Conservation (phyloP, 1,140 invertebrate genomes). For the Hylaeus volcanicus region DNA sequence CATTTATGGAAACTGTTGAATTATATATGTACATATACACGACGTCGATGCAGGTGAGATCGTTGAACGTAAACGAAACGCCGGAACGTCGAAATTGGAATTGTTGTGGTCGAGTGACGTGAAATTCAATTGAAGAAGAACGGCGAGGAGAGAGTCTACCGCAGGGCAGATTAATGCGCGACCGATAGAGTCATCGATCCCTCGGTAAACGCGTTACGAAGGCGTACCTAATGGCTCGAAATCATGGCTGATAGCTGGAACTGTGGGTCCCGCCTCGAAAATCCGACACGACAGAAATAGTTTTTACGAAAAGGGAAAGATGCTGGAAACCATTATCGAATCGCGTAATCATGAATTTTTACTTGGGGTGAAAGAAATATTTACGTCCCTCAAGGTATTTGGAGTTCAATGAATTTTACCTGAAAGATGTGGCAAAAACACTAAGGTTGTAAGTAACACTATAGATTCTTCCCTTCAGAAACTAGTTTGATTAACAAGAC, state of each 20-base stretch:
- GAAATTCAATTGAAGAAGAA: constrained; percentile 57
- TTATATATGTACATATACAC: too few species aligned
- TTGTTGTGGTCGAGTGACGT: constrained; percentile 33
- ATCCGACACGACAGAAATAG: not conserved
- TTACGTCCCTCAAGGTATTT: too few species aligned
- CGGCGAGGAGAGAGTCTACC: constrained; percentile 18
- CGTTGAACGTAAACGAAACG: not conserved
- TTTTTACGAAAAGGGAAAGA: not conserved
- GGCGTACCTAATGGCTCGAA: constrained; percentile 67
- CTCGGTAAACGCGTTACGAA: constrained; percentile 49
- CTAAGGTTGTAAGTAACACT: too few species aligned
- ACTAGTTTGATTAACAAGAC: too few species aligned
- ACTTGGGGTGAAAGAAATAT: too few species aligned
- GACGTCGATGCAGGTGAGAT: not conserved
- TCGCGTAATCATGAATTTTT: not conserved
- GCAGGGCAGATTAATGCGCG: constrained; percentile 68
- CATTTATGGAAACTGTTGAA: too few species aligned
- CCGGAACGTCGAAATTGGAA: constrained; percentile 41
- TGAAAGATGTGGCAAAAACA: too few species aligned
- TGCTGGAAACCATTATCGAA: not conserved
- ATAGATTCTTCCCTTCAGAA: too few species aligned
- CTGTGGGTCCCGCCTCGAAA: constrained; percentile 5
- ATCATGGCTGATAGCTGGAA: constrained; percentile 53
- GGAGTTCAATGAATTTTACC: too few species aligned
- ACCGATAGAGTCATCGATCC: constrained; percentile 70